Percentiles rank a stretch among this genome's conserved stretches.
phyloP scores from a whole-genome alignment of 2,888 invertebrate genomes.

The Oxyscelio sp. region DNA sequence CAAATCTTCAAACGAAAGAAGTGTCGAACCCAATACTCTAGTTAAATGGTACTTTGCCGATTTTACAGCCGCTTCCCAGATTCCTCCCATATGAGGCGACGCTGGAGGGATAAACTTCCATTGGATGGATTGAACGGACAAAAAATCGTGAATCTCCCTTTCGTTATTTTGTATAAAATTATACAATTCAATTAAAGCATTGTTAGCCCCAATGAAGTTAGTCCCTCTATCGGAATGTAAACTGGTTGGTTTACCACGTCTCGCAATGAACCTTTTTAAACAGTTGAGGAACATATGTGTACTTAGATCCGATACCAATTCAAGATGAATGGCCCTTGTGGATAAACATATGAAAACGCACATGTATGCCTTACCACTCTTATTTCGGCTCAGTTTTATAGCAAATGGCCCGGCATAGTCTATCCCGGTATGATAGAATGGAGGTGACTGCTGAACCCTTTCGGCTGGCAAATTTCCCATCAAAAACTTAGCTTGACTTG shows the following conservation, averaged over 20 bases:
- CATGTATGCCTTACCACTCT: constrained; percentile 65
- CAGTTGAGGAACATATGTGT: constrained; percentile 71
- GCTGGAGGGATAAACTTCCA: background rate
- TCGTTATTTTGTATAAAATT: constrained; percentile 33
- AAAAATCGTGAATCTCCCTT: constrained; percentile 14
- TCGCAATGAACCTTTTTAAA: no score
- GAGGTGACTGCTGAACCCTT: constrained; percentile 63
- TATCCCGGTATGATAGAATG: constrained; percentile 71
- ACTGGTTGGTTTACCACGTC: constrained; percentile 56
- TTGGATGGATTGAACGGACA: constrained; percentile 12
- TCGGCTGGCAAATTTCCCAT: constrained; percentile 19
- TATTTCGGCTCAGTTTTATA: constrained; percentile 29
- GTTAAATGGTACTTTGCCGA: no score
- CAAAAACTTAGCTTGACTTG: background rate
- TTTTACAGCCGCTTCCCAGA: no score
- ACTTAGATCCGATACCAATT: constrained; percentile 64
- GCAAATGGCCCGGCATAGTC: constrained; percentile 55
- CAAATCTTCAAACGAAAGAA: no score
- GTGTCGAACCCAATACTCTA: no score
- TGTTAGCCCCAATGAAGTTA: constrained; percentile 74
- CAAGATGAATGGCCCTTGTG: constrained; percentile 72
- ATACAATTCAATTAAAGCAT: constrained; percentile 32
- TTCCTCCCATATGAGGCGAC: background rate
- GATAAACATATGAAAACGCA: constrained; percentile 74
- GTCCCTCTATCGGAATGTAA: constrained; percentile 76